Base-by-base conservation (phyloP, 2,888 invertebrate species). In the Tetrapedia diversipes region DNA sequence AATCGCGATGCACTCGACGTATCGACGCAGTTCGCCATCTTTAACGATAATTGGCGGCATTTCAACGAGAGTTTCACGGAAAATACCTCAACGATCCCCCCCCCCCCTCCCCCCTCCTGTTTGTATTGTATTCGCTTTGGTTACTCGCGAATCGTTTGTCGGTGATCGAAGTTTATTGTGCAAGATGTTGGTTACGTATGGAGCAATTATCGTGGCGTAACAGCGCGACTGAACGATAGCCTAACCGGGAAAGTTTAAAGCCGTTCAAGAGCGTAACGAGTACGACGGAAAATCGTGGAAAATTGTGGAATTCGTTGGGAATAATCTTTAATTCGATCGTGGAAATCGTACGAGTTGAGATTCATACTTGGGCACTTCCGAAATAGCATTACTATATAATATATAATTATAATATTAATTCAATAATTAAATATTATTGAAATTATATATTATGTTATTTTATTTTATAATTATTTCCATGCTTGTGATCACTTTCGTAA, bases 21-120 rank as follows among this genome's bases (percentile, higher is more conserved):
- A 77, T 54, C 51, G 68, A 34, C n/a, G 32, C 32, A 16, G 27
- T 45, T 67, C 61, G 32, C 19, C 49, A 11, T 14, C 10, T 39
- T 61, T 56, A 51, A 66, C 68, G 68, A 77, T 77, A 77, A 77
- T 77, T 77, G 76, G 49, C 16, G 27, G 27, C 27, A 14, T 39
- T 57, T 14, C 27, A 14, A 27, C 14, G 32, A 11, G 43, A 75
- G 45, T 56, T 76, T 56, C 59, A 2, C 37, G 19, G 60, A 41
- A 76, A 75, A 41, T 43, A 49, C 56, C 47, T 43, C 54, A 16
- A 51, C n/a, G 16, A 49, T 10, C 43, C 39, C 11, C 14, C 2
- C 41, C 22, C 24, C 16, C 4, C 14, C n/a, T n/a, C n/a, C n/a
- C n/a, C n/a, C n/a, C n/a, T n/a, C n/a, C n/a, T n/a, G n/a, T n/a